Evolutionary conservation across 2,797 vertebrate genomes (phyloP).

Genomic region (Argya squamiceps): DNA sequence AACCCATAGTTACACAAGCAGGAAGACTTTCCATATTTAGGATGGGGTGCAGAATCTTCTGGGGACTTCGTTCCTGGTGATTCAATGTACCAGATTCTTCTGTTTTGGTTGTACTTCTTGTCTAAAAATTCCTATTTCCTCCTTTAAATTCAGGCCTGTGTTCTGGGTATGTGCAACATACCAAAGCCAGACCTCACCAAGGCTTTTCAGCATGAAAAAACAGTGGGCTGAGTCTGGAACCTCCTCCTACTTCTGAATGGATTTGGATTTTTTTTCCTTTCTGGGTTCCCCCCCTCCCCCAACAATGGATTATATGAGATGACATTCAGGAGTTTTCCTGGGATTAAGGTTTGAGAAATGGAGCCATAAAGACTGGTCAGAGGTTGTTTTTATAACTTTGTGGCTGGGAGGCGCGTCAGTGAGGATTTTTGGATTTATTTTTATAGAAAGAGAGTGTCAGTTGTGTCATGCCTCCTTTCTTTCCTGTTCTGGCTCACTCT

Average conservation of each 20-base stretch:
- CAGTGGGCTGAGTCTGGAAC: not conserved
- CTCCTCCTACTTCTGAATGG: not conserved
- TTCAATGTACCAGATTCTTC: not conserved
- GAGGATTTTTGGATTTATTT: not conserved
- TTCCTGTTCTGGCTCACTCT: not conserved
- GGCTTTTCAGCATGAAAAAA: not conserved
- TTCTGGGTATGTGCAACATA: accelerated
- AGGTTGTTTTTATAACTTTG: not conserved
- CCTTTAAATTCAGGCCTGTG: not conserved
- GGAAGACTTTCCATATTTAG: not conserved
- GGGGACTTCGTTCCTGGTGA: not conserved
- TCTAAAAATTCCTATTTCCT: not conserved
- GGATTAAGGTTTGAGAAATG: not conserved
- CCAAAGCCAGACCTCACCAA: not conserved
- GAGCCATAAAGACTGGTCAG: not conserved
- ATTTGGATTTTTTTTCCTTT: not conserved
- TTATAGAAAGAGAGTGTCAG: not conserved
- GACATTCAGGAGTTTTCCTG: not conserved
- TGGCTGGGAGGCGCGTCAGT: not conserved
- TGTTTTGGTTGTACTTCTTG: not conserved
- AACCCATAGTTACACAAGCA: not conserved
- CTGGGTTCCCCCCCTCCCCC: accelerated
- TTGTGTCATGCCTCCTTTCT: not conserved
- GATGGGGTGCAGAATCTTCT: not conserved
- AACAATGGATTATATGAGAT: not conserved